A percentile compares a stretch with the other conserved stretches of the same genome.
phyloP scores from a whole-genome alignment of 2,797 vertebrate species.

The Loriculus beryllinus region DNA sequence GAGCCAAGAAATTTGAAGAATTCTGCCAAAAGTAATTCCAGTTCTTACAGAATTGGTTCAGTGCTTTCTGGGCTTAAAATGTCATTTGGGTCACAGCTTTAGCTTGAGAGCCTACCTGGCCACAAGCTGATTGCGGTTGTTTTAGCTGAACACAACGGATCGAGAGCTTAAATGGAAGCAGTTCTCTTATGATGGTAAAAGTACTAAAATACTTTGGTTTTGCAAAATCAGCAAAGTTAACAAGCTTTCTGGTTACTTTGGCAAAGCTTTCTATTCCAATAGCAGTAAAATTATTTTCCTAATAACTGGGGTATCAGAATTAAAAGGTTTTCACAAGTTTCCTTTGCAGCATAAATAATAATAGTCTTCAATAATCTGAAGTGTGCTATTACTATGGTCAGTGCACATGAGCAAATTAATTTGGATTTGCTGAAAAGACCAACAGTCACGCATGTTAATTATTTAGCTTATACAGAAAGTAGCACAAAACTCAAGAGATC shows the following conservation, averaged over 20 bases:
- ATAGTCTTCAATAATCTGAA: not conserved
- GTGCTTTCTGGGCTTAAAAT: not conserved
- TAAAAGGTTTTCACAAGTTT: slow-evolving; percentile 8
- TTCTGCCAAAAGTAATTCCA: not conserved
- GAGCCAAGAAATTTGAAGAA: not conserved
- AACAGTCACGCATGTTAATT: not conserved
- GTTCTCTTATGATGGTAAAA: not conserved
- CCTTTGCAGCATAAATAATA: not conserved
- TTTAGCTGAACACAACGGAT: not conserved
- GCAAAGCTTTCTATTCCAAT: slow-evolving; percentile 11
- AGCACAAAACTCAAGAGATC: not conserved
- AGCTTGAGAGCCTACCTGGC: not conserved
- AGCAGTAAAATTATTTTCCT: slow-evolving; percentile 10
- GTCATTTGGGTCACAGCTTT: not conserved
- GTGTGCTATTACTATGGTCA: not conserved
- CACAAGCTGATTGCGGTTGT: not conserved
- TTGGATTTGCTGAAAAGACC: slow-evolving; percentile 23
- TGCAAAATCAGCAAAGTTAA: slow-evolving; percentile 18
- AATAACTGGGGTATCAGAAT: not conserved
- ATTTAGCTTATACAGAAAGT: not conserved
- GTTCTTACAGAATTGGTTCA: not conserved
- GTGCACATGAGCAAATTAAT: slow-evolving; percentile 15
- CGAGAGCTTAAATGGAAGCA: slow-evolving; percentile 2
- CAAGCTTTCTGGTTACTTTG: not conserved
- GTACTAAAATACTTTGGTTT: not conserved